A percentile compares a stretch with the other conserved stretches of the same genome.
Evolutionary conservation across 2,113 vertebrate genomes (phyloP).

Genomic region (Forbesichthys papilliferus): DNA sequence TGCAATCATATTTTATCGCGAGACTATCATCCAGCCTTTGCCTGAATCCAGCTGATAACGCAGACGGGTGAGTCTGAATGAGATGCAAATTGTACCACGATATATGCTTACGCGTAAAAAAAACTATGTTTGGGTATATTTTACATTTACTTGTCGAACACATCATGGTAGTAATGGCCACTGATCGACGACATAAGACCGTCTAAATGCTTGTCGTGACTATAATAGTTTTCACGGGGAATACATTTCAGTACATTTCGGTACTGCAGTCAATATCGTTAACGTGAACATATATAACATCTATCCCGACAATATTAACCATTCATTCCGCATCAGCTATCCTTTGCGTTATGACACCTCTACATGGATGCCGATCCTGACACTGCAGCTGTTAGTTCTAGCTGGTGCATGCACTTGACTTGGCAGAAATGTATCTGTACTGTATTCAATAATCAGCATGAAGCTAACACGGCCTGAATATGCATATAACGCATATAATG

Average conservation of each 20-base stretch:
- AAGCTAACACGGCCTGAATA: neutral
- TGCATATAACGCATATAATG: neutral
- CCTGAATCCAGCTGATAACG: slow-evolving; percentile 69
- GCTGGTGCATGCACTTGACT: slow-evolving; percentile 17
- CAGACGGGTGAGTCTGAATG: slow-evolving; percentile 74
- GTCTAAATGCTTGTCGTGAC: slow-evolving; percentile 65
- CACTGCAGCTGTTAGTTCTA: slow-evolving; percentile 53
- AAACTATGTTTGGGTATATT: neutral
- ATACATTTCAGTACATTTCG: neutral
- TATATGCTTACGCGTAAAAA: neutral
- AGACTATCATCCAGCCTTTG: slow-evolving; percentile 56
- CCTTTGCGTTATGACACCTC: slow-evolving; percentile 42
- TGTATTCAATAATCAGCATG: neutral
- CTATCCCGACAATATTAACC: slow-evolving; percentile 9
- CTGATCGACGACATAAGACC: slow-evolving; percentile 52
- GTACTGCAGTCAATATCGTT: neutral
- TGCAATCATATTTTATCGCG: slow-evolving; percentile 43
- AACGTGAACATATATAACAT: neutral
- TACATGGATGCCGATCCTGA: slow-evolving; percentile 37
- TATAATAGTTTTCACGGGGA: slow-evolving; percentile 23
- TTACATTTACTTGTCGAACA: neutral
- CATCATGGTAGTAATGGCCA: neutral
- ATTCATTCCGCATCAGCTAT: slow-evolving; percentile 40
- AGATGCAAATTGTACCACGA: slow-evolving; percentile 37
- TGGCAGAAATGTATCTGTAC: slow-evolving; percentile 2